Evolutionary conservation across 2,113 vertebrate genomes (phyloP).

Genomic region (Cebidichthys violaceus): DNA sequence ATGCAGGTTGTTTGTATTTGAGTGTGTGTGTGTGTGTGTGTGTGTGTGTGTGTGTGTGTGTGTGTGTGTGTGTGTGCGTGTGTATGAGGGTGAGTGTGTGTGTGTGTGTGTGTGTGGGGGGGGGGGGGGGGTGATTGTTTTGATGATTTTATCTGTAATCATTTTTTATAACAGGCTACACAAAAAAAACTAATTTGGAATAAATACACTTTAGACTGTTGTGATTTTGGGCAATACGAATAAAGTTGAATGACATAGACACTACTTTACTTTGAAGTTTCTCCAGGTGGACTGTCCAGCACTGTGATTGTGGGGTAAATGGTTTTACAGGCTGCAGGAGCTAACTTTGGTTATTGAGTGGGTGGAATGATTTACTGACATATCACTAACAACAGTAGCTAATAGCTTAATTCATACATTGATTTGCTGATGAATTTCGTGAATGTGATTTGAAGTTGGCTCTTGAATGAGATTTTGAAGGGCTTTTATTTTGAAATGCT

Average conservation of each 20-base stretch:
- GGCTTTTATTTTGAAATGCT: too few species aligned
- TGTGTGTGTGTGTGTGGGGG: not conserved
- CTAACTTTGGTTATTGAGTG: not conserved
- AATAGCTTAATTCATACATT: not conserved
- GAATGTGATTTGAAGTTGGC: too few species aligned
- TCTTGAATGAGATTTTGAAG: too few species aligned
- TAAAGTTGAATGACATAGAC: not conserved
- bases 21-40: too few species aligned
- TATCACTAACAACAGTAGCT: not conserved
- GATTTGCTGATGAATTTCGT: too few species aligned
- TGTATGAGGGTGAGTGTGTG: not conserved
- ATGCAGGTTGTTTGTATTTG: too few species aligned
- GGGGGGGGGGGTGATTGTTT: not conserved
- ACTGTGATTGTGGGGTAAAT: not conserved
- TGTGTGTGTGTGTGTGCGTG: too few species aligned
- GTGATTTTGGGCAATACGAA: not conserved
- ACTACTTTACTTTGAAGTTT: not conserved
- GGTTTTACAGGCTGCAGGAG: not conserved
- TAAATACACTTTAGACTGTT: not conserved
- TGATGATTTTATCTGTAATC: too few species aligned
- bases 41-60: too few species aligned
- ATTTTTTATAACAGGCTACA: too few species aligned
- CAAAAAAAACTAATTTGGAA: not conserved
- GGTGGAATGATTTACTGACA: not conserved
- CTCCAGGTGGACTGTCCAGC: not conserved